A percentile compares a stretch with the other conserved stretches of the same genome.
These are phyloP conservation scores for Cotesia chilonis DNA, from an alignment of 1,140 invertebrate species.

Conservation along the genomic window DNA sequence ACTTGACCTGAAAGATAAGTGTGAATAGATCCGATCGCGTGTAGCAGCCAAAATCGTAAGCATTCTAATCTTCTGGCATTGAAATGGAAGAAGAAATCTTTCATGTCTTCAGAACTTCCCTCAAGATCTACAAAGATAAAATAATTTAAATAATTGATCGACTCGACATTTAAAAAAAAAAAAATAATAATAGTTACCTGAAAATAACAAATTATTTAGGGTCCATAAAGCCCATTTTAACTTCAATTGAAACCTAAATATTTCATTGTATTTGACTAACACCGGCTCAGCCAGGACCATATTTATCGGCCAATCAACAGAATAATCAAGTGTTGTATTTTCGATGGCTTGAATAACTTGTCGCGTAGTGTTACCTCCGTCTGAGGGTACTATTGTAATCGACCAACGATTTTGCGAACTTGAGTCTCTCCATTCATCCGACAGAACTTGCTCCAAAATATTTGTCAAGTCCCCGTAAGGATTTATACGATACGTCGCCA, in stretches of 20 bases:
- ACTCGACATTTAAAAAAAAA: neutral
- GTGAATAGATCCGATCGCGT: conserved; percentile 72
- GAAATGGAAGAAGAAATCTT: conserved; percentile 54
- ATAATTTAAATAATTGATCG: neutral
- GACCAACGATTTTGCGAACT: conserved; percentile 57
- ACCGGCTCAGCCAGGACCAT: conserved; percentile 67
- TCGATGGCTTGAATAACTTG: conserved; percentile 65
- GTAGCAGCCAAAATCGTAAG: conserved; percentile 70
- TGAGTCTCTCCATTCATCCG: conserved; percentile 63
- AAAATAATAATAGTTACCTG: conserved; percentile 52
- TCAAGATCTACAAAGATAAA: conserved; percentile 54
- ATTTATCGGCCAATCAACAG: conserved; percentile 67
- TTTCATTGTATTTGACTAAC: conserved; percentile 69
- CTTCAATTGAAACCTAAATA: conserved; percentile 72
- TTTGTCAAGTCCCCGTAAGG: conserved; percentile 61
- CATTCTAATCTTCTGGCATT: conserved; percentile 67
- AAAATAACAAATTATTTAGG: conserved; percentile 69
- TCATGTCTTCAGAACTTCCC: conserved; percentile 42
- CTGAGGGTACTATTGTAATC: conserved; percentile 45
- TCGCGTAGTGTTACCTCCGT: conserved; percentile 42
- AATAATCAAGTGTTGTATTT: conserved; percentile 66
- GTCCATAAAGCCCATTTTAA: conserved; percentile 72
- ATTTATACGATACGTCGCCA: conserved; percentile 54
- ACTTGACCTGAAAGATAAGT: conserved; percentile 73
- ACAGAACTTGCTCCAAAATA: conserved; percentile 67